Evolutionary conservation across 1,140 invertebrate species (phyloP).

Genomic region (Drosophila sturtevanti): DNA sequence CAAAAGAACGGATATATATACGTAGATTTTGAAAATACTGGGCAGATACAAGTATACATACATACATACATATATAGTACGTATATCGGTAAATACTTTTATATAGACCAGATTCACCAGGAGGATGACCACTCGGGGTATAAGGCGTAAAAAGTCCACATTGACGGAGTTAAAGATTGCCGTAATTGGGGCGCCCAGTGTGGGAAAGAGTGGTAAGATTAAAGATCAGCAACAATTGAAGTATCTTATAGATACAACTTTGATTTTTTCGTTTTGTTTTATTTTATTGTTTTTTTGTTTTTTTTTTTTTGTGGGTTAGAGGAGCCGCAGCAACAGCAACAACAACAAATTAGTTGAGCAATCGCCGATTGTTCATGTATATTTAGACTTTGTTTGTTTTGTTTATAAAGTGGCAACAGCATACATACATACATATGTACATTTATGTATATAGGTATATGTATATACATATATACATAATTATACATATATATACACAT

Average conservation of each 20-base stretch:
- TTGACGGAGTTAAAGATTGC: slow-evolving; percentile 94
- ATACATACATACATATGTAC: slow-evolving; percentile 24
- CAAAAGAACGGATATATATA: slow-evolving; percentile 50
- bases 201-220: slow-evolving; percentile 93
- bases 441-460: background rate
- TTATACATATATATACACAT: slow-evolving; percentile 27
- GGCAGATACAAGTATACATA: background rate
- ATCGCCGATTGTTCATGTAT: slow-evolving; percentile 70
- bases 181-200: slow-evolving; percentile 92
- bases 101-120: slow-evolving; percentile 24
- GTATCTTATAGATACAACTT: slow-evolving; percentile 39
- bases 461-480: slow-evolving; percentile 40
- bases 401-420: slow-evolving; percentile 75
- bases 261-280: slow-evolving; percentile 11
- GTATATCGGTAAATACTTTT: background rate
- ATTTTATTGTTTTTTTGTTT: background rate
- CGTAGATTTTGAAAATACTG: background rate
- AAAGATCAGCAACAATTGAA: slow-evolving; percentile 22
- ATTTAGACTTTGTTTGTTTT: slow-evolving; percentile 80
- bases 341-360: slow-evolving; percentile 80
- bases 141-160: slow-evolving; percentile 93
- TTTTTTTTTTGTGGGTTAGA: background rate
- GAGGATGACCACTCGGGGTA: slow-evolving; percentile 87
- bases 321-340: slow-evolving; percentile 50
- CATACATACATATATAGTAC: background rate